These are phyloP conservation scores for Acinonyx jubatus DNA, from an alignment of 2,113 vertebrate species.

Conservation along the genomic window DNA sequence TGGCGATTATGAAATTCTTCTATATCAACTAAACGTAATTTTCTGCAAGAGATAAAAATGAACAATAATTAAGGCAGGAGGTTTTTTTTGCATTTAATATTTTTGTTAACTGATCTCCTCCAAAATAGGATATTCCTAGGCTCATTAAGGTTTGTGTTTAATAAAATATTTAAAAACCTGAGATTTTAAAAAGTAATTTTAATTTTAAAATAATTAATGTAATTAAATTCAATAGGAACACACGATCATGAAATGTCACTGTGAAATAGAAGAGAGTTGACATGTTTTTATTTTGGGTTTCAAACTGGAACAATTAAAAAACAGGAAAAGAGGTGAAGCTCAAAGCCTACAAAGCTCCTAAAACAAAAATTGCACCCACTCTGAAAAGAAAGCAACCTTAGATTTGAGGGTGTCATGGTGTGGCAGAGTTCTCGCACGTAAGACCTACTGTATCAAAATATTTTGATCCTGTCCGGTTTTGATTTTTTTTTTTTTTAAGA, in stretches of 20 bases:
- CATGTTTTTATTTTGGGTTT: background rate
- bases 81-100: background rate
- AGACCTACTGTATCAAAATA: background rate
- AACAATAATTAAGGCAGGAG: background rate
- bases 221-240: background rate
- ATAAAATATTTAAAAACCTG: background rate
- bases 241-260: background rate
- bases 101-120: background rate
- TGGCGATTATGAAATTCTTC: slow-evolving; percentile 87
- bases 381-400: background rate
- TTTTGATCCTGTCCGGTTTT: background rate
- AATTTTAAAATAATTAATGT: background rate
- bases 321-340: background rate
- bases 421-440: background rate
- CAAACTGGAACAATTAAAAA: background rate
- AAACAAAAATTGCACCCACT: background rate
- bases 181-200: background rate
- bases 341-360: background rate
- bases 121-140: background rate
- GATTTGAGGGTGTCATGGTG: accelerated
- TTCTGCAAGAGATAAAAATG: slow-evolving; percentile 82
- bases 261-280: background rate
- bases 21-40: slow-evolving; percentile 89
- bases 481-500: background rate
- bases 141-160: slow-evolving; percentile 24